Percentiles rank a stretch among this genome's conserved stretches.
Evolutionary conservation across 2,888 invertebrate genomes (phyloP).

Genomic region (Atrina japonica): DNA sequence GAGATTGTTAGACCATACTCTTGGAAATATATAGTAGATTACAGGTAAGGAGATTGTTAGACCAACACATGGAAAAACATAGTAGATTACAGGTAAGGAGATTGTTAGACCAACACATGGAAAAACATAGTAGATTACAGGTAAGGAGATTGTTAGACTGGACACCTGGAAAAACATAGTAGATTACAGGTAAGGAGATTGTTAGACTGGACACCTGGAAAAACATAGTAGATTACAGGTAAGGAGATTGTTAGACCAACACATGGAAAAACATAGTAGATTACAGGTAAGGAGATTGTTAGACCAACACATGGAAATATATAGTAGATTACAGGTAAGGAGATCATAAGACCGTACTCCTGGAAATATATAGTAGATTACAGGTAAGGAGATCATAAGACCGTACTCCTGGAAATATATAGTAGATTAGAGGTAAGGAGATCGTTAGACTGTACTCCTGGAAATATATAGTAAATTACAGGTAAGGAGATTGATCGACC

Average conservation of each 20-base stretch:
- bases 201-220: too few species aligned
- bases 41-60: constrained; percentile 86
- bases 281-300: constrained; percentile 86
- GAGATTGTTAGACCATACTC: constrained; percentile 88
- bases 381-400: constrained; percentile 86
- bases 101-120: constrained; percentile 89
- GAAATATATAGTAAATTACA: constrained; percentile 86
- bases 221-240: constrained; percentile 86
- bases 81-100: constrained; percentile 85
- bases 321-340: constrained; percentile 86
- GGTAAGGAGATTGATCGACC: constrained; percentile 88
- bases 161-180: constrained; percentile 87
- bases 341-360: constrained; percentile 87
- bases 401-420: constrained; percentile 89
- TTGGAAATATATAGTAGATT: constrained; percentile 87
- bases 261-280: constrained; percentile 87
- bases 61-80: constrained; percentile 88
- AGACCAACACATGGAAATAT: constrained; percentile 88
- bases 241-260: constrained; percentile 87
- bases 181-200: constrained; percentile 86
- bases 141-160: constrained; percentile 86
- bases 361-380: constrained; percentile 88
- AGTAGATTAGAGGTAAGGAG: constrained; percentile 85
- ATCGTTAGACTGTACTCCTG: constrained; percentile 89
- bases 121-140: constrained; percentile 86